Percentiles rank a stretch among this genome's conserved stretches.
phyloP scores from a whole-genome alignment of 2,797 vertebrate genomes.

The Hypotaenidia philippensis region DNA sequence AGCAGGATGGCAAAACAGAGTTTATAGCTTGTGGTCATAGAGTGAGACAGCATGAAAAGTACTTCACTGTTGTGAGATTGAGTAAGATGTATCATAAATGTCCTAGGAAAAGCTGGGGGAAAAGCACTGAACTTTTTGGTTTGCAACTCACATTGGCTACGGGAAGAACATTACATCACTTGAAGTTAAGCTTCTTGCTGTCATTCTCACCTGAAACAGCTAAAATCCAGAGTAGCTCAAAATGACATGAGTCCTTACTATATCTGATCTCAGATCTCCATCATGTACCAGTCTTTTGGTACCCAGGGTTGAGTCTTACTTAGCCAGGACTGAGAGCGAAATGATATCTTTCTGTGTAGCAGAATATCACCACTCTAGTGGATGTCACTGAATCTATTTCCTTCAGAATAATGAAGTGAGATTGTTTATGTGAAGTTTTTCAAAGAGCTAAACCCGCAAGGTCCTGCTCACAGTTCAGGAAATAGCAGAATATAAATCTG shows the following conservation, averaged over 20 bases:
- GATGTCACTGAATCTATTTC: constrained; percentile 56
- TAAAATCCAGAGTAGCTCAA: not conserved
- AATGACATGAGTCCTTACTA: not conserved
- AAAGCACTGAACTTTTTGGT: not conserved
- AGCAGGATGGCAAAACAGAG: not conserved
- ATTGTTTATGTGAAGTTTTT: constrained; percentile 70
- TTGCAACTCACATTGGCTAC: not conserved
- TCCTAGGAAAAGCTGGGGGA: not conserved
- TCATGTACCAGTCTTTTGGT: not conserved
- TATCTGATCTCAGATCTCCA: not conserved
- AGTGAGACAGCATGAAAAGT: not conserved
- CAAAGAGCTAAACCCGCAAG: constrained; percentile 76
- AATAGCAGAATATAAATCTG: constrained; percentile 81
- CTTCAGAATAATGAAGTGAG: constrained; percentile 72
- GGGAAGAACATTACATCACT: not conserved
- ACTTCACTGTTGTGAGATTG: not conserved
- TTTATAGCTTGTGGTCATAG: not conserved
- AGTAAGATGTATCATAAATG: not conserved
- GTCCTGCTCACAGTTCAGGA: constrained; percentile 74
- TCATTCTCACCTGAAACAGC: not conserved
- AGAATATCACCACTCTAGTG: constrained; percentile 5
- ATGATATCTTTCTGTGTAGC: not conserved
- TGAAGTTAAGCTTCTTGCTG: not conserved
- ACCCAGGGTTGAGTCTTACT: not conserved
- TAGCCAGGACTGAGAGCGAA: not conserved